Evolutionary conservation across 2,113 vertebrate genomes (phyloP), one percentile per base, ranked within the genome.

Genomic region (Morone saxatilis): DNA sequence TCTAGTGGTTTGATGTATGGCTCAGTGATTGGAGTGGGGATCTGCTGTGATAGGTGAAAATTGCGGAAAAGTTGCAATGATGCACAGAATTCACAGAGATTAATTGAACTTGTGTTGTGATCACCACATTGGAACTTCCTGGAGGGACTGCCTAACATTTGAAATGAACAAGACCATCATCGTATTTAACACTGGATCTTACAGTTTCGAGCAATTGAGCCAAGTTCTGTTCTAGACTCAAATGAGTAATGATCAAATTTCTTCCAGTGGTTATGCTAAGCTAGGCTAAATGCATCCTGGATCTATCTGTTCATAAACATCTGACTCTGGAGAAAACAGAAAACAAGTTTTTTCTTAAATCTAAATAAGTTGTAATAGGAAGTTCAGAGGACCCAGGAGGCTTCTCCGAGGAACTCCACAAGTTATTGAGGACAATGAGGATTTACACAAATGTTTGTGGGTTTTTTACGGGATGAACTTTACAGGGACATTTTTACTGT

Each of bases 401-500:
- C 36, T 47, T 36, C 66, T 51, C 40, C 22, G 76, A 80, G 76
- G 72, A 6, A 67, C 75, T 67, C 63, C 25, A 25, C 45, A 4
- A 9, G 12, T 54, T 41, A 47, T 41, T 25, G 17, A 59, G n/a
- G 6, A 54, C 11, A 56, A 36, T 77, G 10, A 47, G 7, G 8
- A 57, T 70, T 51, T 47, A 68, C 47, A 76, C n/a, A 51, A n/a
- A 0, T 67, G 25, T 53, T 31, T 31, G 31, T 31, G 31, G 31
- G 31, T 31, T 45, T 71, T 70, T 38, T 54, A 1, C 67, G 59
- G 20, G 38, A 50, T 59, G 1, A 43, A 17, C 47, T 68, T 65
- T 25, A n/a, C 45, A 74, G 16, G 70, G 70, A 67, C 11, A 50
- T 79, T 57, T 77, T 66, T 70, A 48, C 69, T 68, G 40, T 47